Evolutionary conservation across 2,888 invertebrate genomes (phyloP), one percentile per base, ranked within the genome.

Genomic region (Cephus runcator): DNA sequence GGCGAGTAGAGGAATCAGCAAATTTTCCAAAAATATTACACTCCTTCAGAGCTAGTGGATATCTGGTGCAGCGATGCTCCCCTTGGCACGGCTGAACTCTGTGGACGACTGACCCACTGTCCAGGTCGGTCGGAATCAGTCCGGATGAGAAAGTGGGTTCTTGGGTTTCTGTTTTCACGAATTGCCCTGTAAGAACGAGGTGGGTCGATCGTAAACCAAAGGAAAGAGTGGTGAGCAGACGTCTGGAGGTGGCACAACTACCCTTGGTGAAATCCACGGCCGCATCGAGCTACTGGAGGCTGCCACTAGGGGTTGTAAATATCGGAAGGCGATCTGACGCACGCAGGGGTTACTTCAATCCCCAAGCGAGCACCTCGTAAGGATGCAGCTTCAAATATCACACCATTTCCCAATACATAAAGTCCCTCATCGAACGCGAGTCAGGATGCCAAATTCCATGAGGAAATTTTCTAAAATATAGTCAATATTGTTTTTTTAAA

Each of bases 401-500:
- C 23, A 2, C 56, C 56, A 56, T 56, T 56, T 56, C 56, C 23
- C 56, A 23, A 56, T 9, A 9, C 23, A 56, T 56, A 23, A 56
- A 56, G 23, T 56, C 23, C 56, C 9, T 56, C 23, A 56, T 56
- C 56, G 56, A 56, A 56, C 23, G 23, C 23, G 56, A 56, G 23
- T 56, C 23, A 23, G 56, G 56, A 30, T 73, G 33, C 30, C 23
- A 40, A 69, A 31, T 73, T 69, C 6, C 2, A 34, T 30, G 31
- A 75, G 33, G 76, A 71, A 36, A 71, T 75, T 69, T 34, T 69
- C 35, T 30, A 34, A 71, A 74, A 76, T 78, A 71, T 36, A 30
- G 71, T 34, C 76, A 71, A 71, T 71, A 71, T n/a, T 56, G 23
- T 56, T 23, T 23, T 23, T 23, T 56, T 23, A 9, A 56, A 23